Evolutionary conservation across 2,888 invertebrate species (phyloP).

Genomic region (Tupiocoris notatus): DNA sequence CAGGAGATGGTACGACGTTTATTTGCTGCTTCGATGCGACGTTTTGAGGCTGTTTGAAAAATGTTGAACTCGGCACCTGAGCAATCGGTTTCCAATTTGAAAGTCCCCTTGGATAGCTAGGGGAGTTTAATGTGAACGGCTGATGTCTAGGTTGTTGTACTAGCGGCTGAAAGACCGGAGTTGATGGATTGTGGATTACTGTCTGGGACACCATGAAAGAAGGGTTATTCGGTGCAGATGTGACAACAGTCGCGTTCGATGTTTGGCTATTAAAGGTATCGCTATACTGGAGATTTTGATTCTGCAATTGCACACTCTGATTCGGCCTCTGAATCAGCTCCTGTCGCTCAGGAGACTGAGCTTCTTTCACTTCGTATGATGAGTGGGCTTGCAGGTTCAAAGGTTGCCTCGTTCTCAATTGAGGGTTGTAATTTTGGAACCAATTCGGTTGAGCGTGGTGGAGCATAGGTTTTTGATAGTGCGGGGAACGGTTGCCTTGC

Average conservation of each 20-base stretch:
- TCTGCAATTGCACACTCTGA: neutral
- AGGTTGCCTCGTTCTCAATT: neutral
- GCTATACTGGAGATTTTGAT: neutral
- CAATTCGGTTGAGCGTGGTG: neutral
- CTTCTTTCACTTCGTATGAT: conserved; percentile 9
- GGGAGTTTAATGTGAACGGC: neutral
- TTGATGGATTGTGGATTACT: neutral
- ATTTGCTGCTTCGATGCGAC: neutral
- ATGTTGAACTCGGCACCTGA: conserved; percentile 4
- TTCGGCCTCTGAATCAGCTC: neutral
- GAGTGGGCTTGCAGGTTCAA: neutral
- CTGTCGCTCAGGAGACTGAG: neutral
- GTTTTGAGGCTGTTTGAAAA: neutral
- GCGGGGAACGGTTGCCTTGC: neutral
- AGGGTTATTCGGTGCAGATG: neutral
- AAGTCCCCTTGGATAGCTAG: neutral
- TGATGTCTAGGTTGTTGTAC: neutral
- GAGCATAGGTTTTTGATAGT: neutral
- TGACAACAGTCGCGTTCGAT: neutral
- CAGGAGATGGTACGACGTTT: too few relatives aligned
- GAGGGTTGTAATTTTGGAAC: neutral
- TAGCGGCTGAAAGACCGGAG: neutral
- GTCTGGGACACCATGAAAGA: conserved; percentile 15
- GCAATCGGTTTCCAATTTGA: neutral
- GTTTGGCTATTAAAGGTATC: neutral